phyloP scores from a whole-genome alignment of 2,113 vertebrate genomes.

The Mobula hypostoma region DNA sequence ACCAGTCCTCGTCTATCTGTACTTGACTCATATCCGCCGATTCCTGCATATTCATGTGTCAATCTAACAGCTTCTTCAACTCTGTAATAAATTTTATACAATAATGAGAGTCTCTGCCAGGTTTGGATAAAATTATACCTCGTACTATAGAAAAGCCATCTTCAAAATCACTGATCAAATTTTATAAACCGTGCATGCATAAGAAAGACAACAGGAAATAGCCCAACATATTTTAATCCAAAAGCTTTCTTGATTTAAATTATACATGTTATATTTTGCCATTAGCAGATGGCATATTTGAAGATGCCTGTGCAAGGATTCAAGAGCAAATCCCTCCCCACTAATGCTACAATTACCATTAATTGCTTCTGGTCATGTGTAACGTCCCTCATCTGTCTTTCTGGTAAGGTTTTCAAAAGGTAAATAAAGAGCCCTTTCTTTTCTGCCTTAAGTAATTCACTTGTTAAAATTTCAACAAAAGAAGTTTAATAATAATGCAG shows the following conservation, averaged over 20 bases:
- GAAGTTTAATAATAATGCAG: neutral
- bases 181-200: neutral
- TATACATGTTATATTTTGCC: neutral
- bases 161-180: neutral
- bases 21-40: too few species aligned
- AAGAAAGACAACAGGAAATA: neutral
- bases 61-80: too few species aligned
- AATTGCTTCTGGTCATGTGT: constrained; percentile 15
- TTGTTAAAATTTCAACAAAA: neutral
- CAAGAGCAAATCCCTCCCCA: neutral
- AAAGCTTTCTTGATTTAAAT: neutral
- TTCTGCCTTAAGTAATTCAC: neutral
- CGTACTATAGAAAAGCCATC: neutral
- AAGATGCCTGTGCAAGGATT: neutral
- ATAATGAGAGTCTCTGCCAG: neutral
- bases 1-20: too few species aligned
- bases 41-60: too few species aligned
- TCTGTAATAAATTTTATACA: neutral
- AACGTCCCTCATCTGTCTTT: constrained; percentile 12
- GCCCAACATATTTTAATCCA: neutral
- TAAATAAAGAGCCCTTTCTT: neutral
- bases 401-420: neutral
- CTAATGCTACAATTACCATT: neutral
- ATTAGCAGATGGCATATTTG: neutral
- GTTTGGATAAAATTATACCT: neutral